Base-by-base conservation (phyloP, 1,140 invertebrate species). In the Pachyrhynchus sulphureomaculatus region DNA sequence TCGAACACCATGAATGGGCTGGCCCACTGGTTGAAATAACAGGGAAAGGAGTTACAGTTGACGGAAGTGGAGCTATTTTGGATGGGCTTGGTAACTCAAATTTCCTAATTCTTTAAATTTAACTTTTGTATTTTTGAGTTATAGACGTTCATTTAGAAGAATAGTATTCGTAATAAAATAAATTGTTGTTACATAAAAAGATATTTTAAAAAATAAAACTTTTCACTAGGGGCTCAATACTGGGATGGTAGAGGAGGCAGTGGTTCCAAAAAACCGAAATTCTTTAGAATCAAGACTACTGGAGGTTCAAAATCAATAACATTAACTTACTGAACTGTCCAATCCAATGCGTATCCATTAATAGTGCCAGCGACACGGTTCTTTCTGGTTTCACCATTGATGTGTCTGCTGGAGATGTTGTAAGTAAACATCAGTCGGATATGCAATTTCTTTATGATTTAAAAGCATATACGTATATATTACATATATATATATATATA, bases 11-110 rank as follows among this genome's bases (percentile, higher is more conserved):
- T 13, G 44, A 59, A 33, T 64, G 62, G 62, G 42, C 18, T 12
- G 62, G 62, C 36, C 62, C 62, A 34, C 48, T 59, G 12, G 8
- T 64, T 2, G 34, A 47, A 37, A 64, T 64, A 23, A 26, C 6
- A 20, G 62, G 62, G 15, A 39, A 26, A 18, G 24, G 53, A 17
- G 47, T 64, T 10, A 49, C 36, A 10, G 55, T 64, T 21, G 33
- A 4, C 21, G 61, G 61, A 37, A 34, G 12, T 8, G 23, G 29
- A 20, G 39, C 21, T 44, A 45, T 29, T 15, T 32, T 56, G 13
- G 29, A 55, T 42, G 52, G 52, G 15, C 13, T 23, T 29, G 52
- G 52, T 55, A 55, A 29, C 9, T 15, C 18, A 33, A n/a, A 51
- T 32, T 32, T 17, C 8, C 18, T 33, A 20, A n/a, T n/a, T n/a